A percentile compares a stretch with the other conserved stretches of the same genome.
Evolutionary conservation across 2,113 vertebrate species (phyloP).

Genomic region (Ctenomys sociabilis): DNA sequence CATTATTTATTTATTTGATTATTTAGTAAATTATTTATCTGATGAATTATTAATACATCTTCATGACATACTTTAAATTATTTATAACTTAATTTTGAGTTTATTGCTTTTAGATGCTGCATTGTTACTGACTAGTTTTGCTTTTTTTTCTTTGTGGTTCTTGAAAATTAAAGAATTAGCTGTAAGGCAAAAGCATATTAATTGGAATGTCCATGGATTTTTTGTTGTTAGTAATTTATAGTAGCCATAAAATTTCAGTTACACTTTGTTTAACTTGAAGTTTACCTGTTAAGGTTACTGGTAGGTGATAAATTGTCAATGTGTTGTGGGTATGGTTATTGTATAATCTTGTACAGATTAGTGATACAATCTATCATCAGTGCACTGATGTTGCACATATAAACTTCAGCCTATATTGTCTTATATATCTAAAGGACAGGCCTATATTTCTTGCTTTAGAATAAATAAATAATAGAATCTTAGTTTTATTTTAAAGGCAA

Average conservation of each 20-base stretch:
- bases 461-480: slow-evolving; percentile 47
- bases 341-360: slow-evolving; percentile 53
- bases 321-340: slow-evolving; percentile 36
- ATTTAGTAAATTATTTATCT: slow-evolving; percentile 99
- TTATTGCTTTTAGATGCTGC: slow-evolving; percentile 99
- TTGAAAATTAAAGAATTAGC: slow-evolving; percentile 96
- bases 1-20: slow-evolving; percentile 99
- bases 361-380: neutral
- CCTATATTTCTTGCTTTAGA: slow-evolving; percentile 56
- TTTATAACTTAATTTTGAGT: slow-evolving; percentile 99
- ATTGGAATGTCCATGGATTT: slow-evolving; percentile 79
- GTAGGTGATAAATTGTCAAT: slow-evolving; percentile 27
- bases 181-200: slow-evolving; percentile 89
- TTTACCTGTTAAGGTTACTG: slow-evolving; percentile 54
- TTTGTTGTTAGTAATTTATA: slow-evolving; percentile 82
- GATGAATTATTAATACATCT: slow-evolving; percentile 99
- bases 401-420: slow-evolving; percentile 36
- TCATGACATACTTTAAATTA: slow-evolving; percentile 99
- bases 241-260: slow-evolving; percentile 81
- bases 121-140: slow-evolving; percentile 95
- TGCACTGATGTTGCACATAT: slow-evolving; percentile 44
- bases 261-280: slow-evolving; percentile 73
- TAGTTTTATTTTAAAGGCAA: slow-evolving; percentile 48
- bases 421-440: slow-evolving; percentile 36
- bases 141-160: slow-evolving; percentile 89